Evolutionary conservation across 2,113 vertebrate species (phyloP).

Genomic region (Pseudorectes ferrugineus): DNA sequence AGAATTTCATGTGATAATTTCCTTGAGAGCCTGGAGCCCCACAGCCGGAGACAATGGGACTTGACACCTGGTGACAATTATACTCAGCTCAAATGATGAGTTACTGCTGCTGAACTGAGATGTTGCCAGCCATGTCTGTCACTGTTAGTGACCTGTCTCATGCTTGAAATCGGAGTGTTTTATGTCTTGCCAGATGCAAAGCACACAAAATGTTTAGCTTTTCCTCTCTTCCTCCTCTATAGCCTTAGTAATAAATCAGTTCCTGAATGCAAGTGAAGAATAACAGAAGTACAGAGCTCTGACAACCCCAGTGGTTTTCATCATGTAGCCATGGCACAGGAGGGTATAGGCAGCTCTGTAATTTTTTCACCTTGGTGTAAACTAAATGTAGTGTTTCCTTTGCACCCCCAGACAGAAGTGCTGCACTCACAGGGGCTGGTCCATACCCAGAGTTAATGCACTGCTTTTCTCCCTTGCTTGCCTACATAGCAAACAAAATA

Average conservation of each 20-base stretch:
- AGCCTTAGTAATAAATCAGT: conserved; percentile 46
- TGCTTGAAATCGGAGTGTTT: conserved; percentile 37
- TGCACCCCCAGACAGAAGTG: neutral
- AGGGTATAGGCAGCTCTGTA: neutral
- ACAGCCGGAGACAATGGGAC: neutral
- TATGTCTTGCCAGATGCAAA: conserved; percentile 26
- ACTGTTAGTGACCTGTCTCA: conserved; percentile 23
- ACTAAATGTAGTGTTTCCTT: neutral
- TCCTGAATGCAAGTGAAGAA: conserved; percentile 17
- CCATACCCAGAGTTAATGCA: neutral
- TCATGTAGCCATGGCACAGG: neutral
- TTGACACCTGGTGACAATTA: conserved; percentile 33
- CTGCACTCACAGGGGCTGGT: neutral
- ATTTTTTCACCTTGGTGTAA: neutral
- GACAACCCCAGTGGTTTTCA: neutral
- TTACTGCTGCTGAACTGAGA: conserved; percentile 34
- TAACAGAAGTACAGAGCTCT: neutral
- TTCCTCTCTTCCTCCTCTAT: neutral
- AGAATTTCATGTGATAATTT: conserved; percentile 29
- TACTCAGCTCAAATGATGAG: neutral
- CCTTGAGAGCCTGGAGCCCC: neutral
- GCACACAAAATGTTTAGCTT: conserved; percentile 1
- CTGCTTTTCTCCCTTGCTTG: neutral
- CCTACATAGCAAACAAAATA: neutral
- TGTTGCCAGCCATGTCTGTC: conserved; percentile 30